These are phyloP conservation scores for Ceratoteleas bidentatus DNA, from an alignment of 1,140 invertebrate species.

Conservation along the genomic window DNA sequence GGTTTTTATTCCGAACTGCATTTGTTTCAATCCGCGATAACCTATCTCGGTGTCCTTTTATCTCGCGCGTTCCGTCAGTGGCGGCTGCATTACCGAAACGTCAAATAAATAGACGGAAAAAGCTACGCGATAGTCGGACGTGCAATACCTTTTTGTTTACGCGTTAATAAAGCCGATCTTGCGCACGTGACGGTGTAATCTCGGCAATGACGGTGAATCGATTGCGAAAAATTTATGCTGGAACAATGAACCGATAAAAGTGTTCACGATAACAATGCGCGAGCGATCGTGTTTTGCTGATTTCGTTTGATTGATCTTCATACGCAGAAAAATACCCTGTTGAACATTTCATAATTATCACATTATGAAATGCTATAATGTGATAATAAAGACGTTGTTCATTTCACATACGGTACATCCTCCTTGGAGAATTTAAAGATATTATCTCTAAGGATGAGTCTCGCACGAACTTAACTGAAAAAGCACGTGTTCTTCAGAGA, in stretches of 20 bases:
- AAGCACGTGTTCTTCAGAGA: no score
- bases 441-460: no score
- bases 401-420: no score
- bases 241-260: constrained; percentile 49
- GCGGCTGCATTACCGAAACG: constrained; percentile 4
- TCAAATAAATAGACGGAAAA: constrained; percentile 9
- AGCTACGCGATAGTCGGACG: background rate
- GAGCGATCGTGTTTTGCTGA: no score
- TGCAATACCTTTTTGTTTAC: constrained; percentile 38
- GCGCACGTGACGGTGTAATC: constrained; percentile 25
- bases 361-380: no score
- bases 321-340: no score
- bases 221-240: constrained; percentile 46
- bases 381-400: no score
- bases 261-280: background rate
- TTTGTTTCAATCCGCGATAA: constrained; percentile 6
- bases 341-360: no score
- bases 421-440: no score
- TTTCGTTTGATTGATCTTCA: no score
- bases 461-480: no score
- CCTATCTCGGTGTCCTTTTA: constrained; percentile 7
- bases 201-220: constrained; percentile 21
- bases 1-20: background rate
- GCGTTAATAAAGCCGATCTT: constrained; percentile 37
- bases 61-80: background rate